A percentile compares a stretch with the other conserved stretches of the same genome.
Evolutionary conservation across 1,140 invertebrate species (phyloP).

Genomic region (Venustaconcha ellipsiformis): DNA sequence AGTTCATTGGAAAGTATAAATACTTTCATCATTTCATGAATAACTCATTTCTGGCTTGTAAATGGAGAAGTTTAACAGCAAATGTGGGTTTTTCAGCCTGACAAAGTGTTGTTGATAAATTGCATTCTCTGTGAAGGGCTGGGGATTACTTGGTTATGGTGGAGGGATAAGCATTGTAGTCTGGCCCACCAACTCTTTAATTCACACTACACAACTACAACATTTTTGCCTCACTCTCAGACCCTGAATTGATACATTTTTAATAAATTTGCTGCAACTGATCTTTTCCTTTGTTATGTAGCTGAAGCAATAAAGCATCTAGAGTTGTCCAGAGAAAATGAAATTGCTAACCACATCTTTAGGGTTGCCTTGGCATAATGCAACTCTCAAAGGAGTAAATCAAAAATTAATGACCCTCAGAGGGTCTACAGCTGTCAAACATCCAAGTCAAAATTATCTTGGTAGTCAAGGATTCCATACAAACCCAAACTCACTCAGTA

Average conservation of each 20-base stretch:
- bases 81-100: slow-evolving; percentile 25
- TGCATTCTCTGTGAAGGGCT: slow-evolving; percentile 11
- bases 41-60: slow-evolving; percentile 25
- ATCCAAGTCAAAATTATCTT: slow-evolving; percentile 2
- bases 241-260: slow-evolving; percentile 30
- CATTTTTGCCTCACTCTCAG: no score
- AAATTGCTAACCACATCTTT: slow-evolving; percentile 30
- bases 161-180: no score
- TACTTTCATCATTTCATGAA: slow-evolving; percentile 22
- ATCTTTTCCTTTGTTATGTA: slow-evolving; percentile 17
- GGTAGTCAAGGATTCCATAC: neutral
- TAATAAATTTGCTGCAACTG: slow-evolving; percentile 21
- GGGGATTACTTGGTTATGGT: slow-evolving; percentile 4
- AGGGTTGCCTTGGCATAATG: slow-evolving; percentile 22
- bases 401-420: slow-evolving; percentile 34
- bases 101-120: slow-evolving; percentile 35
- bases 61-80: slow-evolving; percentile 8
- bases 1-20: no score
- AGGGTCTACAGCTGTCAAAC: slow-evolving; percentile 27
- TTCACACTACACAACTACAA: no score
- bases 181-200: no score
- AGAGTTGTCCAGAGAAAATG: slow-evolving; percentile 25
- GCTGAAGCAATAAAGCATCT: slow-evolving; percentile 30
- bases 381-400: slow-evolving; percentile 28
- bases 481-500: slow-evolving; percentile 5